Conservation (phyloP, 2,797 vertebrate genomes). For the Rhincodon typus region DNA sequence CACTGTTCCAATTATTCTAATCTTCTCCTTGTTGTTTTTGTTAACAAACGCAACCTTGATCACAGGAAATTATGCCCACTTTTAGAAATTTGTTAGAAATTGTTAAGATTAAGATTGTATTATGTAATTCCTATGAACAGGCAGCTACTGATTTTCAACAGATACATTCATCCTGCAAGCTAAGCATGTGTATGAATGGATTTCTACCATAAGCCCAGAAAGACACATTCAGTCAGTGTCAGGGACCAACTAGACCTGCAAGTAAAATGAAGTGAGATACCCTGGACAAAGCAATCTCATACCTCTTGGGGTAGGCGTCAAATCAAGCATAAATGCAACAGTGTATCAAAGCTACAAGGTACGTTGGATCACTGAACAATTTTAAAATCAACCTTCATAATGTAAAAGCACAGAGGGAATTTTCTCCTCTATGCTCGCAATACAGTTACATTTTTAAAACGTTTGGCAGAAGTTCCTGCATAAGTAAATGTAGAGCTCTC, state of each 20-base stretch:
- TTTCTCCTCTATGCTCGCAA: neutral
- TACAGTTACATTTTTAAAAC: neutral
- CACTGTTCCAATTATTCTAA: neutral
- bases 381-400: neutral
- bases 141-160: neutral
- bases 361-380: neutral
- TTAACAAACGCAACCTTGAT: neutral
- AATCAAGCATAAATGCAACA: neutral
- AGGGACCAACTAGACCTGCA: neutral
- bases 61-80: neutral
- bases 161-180: neutral
- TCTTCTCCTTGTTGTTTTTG: neutral
- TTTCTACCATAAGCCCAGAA: neutral
- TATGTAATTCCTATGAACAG: neutral
- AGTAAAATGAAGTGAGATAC: neutral
- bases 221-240: neutral
- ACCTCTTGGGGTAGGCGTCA: neutral
- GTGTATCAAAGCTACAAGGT: neutral
- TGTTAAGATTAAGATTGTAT: neutral
- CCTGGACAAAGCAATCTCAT: neutral
- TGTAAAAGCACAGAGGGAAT: neutral
- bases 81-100: no score
- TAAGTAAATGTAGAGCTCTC: neutral
- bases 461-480: neutral
- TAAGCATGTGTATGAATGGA: neutral